Evolutionary conservation across 2,888 invertebrate species (phyloP).

Genomic region (Diploptera punctata): DNA sequence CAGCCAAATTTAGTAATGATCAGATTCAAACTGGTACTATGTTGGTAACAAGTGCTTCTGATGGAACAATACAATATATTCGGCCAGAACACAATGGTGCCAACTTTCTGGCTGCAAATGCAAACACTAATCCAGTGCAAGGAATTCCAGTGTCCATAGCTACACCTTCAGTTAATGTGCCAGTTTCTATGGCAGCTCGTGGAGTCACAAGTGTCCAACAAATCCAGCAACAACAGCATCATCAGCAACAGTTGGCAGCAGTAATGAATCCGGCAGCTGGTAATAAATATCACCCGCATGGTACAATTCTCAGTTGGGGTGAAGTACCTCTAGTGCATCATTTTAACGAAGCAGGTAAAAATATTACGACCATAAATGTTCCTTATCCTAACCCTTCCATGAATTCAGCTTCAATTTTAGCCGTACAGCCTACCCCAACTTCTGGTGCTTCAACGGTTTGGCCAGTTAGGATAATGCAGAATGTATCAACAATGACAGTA

Average conservation of each 20-base stretch:
- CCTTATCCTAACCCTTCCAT: conserved; percentile 29
- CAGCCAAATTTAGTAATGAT: conserved; percentile 38
- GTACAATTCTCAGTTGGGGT: conserved; percentile 39
- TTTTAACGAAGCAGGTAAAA: conserved; percentile 30
- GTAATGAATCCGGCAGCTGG: conserved; percentile 20
- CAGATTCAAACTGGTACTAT: conserved; percentile 38
- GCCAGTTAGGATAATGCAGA: conserved; percentile 38
- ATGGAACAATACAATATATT: conserved; percentile 41
- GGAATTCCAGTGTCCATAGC: conserved; percentile 35
- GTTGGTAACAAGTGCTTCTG: conserved; percentile 37
- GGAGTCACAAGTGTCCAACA: neutral
- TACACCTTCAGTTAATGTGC: conserved; percentile 18
- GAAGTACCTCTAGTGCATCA: conserved; percentile 38
- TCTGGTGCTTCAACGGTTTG: conserved; percentile 29
- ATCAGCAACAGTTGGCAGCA: conserved; percentile 29
- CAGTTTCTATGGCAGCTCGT: conserved; percentile 14
- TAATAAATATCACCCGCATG: conserved; percentile 24
- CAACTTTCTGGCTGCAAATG: conserved; percentile 23
- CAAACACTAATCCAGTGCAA: conserved; percentile 18
- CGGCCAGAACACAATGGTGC: conserved; percentile 38
- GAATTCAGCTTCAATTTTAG: conserved; percentile 26
- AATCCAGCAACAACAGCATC: conserved; percentile 4
- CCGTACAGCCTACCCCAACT: conserved; percentile 29
- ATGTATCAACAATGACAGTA: conserved; percentile 28
- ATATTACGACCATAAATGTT: conserved; percentile 30